Base-by-base conservation (phyloP, 2,888 invertebrate species). In the Ochropleura plecta region DNA sequence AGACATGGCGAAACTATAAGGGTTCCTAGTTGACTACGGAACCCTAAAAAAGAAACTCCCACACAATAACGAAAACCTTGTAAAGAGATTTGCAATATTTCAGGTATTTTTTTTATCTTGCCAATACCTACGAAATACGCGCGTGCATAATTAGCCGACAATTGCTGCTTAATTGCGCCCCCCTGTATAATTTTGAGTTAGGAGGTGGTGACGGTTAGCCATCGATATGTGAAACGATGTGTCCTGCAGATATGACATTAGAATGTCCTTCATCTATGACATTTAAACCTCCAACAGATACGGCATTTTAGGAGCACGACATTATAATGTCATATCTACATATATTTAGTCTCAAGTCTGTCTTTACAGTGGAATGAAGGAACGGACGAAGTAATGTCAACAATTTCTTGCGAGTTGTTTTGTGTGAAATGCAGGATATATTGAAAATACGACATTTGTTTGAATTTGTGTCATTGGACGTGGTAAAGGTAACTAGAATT, bases 401-500 rank as follows among this genome's bases (percentile, higher is more conserved):
- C 44, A 63, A 42, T 79, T 57, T 57, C 20, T 14, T 44, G 48
- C 70, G 79, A 70, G 70, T 78, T 62, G 55, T 30, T 63, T 49
- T 49, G 40, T 63, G 62, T 79, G 40, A 72, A 49, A 72, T n/a
- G 20, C 48, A 57, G 44, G 40, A 62, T 20, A 55, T 79, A 55
- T 20, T 55, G 18, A 30, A 55, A 30, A 49, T 71, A 49, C 16
- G 63, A 79, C 9, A 20, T 57, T 57, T 79, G 30, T 59, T 18
- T 70, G 71, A 55, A 79, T 78, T 76, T 78, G 71, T 76, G 62
- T 78, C 48, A 73, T 73, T 46, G 42, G 40, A 73, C 30, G 48
- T 73, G 42, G 49, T n/a, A n/a, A 30, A 49, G 76, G 40, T 51
- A 53, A 75, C 46, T 53, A 51, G 16, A 44, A 49, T 51, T 73